Base-by-base conservation (phyloP, 2,888 invertebrate genomes). In the Scaptodrosophila latifasciaeformis region DNA sequence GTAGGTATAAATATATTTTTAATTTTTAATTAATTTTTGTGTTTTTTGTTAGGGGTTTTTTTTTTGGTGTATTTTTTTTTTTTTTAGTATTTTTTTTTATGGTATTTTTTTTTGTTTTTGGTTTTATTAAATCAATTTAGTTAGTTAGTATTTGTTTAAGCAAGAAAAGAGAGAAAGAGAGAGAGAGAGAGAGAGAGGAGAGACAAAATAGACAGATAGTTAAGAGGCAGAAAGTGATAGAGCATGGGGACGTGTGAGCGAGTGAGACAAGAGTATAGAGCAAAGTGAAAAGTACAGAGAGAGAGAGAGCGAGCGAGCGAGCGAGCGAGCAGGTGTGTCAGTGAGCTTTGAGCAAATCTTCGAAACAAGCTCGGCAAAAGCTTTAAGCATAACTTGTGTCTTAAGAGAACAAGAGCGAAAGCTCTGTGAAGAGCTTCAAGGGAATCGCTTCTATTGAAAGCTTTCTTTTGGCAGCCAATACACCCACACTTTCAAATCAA, bases 161-260 rank as follows among this genome's bases (percentile, higher is more conserved):
- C 24, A 24, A 24, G 7, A 34, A 62, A 34, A 67, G 43, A 66
- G 42, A 66, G 49, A 72, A 48, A 71, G 58, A 75, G 55, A 70
- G 49, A 70, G 55, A 74, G 46, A 70, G 47, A 75, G 60, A 74
- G 39, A 77, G 72, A 72, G 54, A 62, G n/a, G 56, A 68, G 63
- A 70, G 49, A 76, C n/a, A n/a, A n/a, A n/a, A n/a, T 40, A 75
- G 49, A 67, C 31, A 51, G 44, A 52, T 48, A 40, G 52, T 43
- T 63, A 53, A 57, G n/a, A n/a, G 42, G 50, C 34, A 59, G 24
- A 17, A 19, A 54, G 43, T 42, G 15, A 46, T 21, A 50, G 9
- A 40, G n/a, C 37, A 49, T 54, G 21, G 55, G 49, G 62, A 24
- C 65, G 40, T 46, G 51, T 55, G 53, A 59, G 48, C 59, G 50